Base-by-base conservation (phyloP, 1,140 invertebrate species). In the Meteorus sp. region DNA sequence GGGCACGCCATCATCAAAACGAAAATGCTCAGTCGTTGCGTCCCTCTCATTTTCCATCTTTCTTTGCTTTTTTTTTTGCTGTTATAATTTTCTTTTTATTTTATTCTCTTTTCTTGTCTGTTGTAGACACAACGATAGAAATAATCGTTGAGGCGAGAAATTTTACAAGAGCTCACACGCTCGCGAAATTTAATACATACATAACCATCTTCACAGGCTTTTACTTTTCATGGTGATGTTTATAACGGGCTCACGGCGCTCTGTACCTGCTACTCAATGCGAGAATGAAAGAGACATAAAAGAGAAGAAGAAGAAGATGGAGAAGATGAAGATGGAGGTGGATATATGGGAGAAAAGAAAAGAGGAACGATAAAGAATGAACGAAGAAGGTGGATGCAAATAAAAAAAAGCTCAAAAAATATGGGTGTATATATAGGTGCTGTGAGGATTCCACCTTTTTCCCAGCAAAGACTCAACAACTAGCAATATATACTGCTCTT, bases 1-100 rank as follows among this genome's bases (percentile, higher is more conserved):
- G 69, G 71, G 67, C 73, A 75, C 74, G 74, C 71, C 72, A 76
- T 74, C 72, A 68, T 74, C 72, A 68, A 66, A 17, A 19, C 69
- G 59, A 75, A 75, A 73, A 67, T 35, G 31, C 20, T 51, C 45
- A n/a, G n/a, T n/a, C n/a, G n/a, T n/a, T n/a, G n/a, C 48, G 22
- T 59, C 15, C 15, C 50, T 35, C 31, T 25, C 17, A 20, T 5
- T 27, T 31, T 22, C 37, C 19, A 13, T 19, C 43, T 50, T 33
- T 11, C 23, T 53, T 23, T 54, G 60, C 25, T 17, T 44, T 50
- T 43, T 56, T 22, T 37, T 20, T 35, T 22, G 33, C 17, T 19
- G 29, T 15, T 15, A 17, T 41, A 13, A 17, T 37, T 23, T 53
- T 25, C 8, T 19, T 11, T 15, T 15, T 25, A 23, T 39, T 20